phyloP scores from a whole-genome alignment of 2,888 invertebrate species.

The Philopedon plagiatum region DNA sequence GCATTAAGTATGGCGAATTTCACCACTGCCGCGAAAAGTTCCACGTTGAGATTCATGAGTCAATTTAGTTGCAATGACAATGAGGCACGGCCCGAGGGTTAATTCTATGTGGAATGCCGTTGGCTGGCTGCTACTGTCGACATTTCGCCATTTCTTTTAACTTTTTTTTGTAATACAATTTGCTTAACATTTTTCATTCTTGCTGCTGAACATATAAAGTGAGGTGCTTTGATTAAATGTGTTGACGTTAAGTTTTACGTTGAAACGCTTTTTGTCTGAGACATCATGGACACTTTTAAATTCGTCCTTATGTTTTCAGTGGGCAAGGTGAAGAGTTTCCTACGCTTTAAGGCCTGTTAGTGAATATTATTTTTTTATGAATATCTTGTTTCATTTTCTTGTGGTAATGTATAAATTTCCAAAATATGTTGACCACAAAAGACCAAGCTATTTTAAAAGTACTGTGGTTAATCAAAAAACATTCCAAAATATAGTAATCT shows the following conservation, averaged over 20 bases:
- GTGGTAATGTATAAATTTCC: too few species aligned
- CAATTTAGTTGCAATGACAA: slow-evolving; percentile 67
- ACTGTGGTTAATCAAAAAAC: too few species aligned
- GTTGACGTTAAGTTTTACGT: not conserved
- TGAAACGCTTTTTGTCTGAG: not conserved
- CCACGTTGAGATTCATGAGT: slow-evolving; percentile 66
- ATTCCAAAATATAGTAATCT: too few species aligned
- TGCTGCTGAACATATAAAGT: not conserved
- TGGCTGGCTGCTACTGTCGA: slow-evolving; percentile 28
- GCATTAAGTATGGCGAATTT: slow-evolving; percentile 54
- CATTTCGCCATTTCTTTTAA: slow-evolving; percentile 26
- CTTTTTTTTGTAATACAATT: slow-evolving; percentile 15
- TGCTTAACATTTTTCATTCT: slow-evolving; percentile 18
- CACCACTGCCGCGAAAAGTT: slow-evolving; percentile 57
- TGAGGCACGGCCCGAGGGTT: slow-evolving; percentile 61
- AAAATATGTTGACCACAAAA: too few species aligned
- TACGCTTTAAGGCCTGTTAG: too few species aligned
- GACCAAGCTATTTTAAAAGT: too few species aligned
- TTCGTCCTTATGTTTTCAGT: too few species aligned
- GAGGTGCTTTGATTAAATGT: not conserved
- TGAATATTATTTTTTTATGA: too few species aligned
- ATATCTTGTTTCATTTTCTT: too few species aligned
- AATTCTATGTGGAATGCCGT: slow-evolving; percentile 60
- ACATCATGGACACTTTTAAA: too few species aligned
- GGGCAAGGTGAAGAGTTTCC: too few species aligned